Conservation (phyloP, 2,113 vertebrate species). For the Indicator indicator region DNA sequence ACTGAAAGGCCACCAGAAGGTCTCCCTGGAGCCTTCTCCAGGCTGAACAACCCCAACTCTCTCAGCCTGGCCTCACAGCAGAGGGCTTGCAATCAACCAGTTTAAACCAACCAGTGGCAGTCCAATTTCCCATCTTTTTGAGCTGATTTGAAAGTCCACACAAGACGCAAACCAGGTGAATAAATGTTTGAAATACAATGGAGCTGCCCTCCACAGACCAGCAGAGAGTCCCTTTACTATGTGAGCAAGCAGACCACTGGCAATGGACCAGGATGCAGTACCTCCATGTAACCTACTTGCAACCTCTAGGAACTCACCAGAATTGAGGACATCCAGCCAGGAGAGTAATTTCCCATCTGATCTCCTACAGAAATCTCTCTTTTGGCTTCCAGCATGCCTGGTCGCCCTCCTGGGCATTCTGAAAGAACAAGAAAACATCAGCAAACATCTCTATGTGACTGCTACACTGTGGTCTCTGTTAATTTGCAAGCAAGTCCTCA, state of each 20-base stretch:
- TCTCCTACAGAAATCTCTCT: neutral
- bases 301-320: neutral
- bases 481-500: neutral
- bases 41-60: no score
- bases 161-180: neutral
- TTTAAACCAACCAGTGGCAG: neutral
- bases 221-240: neutral
- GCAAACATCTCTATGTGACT: neutral
- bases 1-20: no score
- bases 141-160: neutral
- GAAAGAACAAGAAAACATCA: neutral
- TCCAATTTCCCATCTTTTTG: neutral
- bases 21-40: no score
- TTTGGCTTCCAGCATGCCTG: neutral
- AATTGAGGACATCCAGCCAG: neutral
- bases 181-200: neutral
- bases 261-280: neutral
- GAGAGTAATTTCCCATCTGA: neutral
- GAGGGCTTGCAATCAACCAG: neutral
- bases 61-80: no score
- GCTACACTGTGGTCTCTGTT: accelerated
- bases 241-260: neutral
- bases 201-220: neutral
- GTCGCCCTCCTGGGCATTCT: neutral
- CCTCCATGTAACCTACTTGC: neutral